Percentiles rank a stretch among this genome's conserved stretches.
phyloP scores from a whole-genome alignment of 2,888 invertebrate genomes.

The Rugalucina vietnamica region DNA sequence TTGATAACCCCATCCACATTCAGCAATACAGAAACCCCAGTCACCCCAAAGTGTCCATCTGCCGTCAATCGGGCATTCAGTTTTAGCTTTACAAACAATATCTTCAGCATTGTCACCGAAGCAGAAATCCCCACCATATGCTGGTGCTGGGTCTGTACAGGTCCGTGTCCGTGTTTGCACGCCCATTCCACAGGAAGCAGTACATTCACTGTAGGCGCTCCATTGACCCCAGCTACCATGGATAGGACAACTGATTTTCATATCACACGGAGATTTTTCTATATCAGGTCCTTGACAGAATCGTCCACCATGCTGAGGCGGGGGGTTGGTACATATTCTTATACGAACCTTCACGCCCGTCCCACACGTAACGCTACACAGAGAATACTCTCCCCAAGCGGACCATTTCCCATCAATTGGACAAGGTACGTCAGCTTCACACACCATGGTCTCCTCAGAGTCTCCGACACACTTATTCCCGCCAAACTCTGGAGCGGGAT shows the following conservation, averaged over 20 bases:
- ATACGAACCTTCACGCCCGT: constrained; percentile 26
- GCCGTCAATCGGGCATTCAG: constrained; percentile 49
- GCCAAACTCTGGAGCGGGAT: constrained; percentile 35
- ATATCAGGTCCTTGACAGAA: constrained; percentile 39
- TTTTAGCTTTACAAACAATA: constrained; percentile 23
- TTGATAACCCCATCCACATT: constrained; percentile 34
- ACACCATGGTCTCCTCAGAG: constrained; percentile 13
- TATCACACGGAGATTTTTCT: constrained; percentile 38
- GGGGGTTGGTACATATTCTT: constrained; percentile 49
- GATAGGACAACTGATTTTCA: constrained; percentile 47
- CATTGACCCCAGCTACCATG: constrained; percentile 47
- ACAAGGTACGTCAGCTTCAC: constrained; percentile 38
- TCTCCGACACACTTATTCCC: constrained; percentile 33
- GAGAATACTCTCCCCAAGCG: constrained; percentile 34
- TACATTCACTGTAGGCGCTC: constrained; percentile 31
- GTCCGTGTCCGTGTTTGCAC: constrained; percentile 14
- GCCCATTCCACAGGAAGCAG: constrained; percentile 39
- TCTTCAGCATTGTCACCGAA: constrained; percentile 36
- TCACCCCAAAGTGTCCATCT: constrained; percentile 47
- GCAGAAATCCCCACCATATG: constrained; percentile 41
- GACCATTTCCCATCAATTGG: constrained; percentile 49
- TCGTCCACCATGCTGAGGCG: constrained; percentile 47
- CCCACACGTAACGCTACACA: constrained; percentile 37
- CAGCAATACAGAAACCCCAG: constrained; percentile 28
- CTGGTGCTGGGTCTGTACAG: constrained; percentile 47